Evolutionary conservation across 2,888 invertebrate species (phyloP).

Genomic region (Rutpela maculata): DNA sequence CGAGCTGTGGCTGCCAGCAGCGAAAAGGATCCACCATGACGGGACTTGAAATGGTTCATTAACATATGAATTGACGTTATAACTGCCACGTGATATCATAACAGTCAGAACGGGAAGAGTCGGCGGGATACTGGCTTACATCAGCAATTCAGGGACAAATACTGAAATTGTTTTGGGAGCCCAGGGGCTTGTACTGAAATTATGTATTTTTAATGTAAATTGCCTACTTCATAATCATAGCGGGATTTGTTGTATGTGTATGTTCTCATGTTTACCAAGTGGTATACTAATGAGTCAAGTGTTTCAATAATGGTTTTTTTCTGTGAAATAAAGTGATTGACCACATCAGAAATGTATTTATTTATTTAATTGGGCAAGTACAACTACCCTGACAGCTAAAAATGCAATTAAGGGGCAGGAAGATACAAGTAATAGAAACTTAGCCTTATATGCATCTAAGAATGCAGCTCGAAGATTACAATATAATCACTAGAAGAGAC

Average conservation of each 20-base stretch:
- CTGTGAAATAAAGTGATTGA: too few relatives aligned
- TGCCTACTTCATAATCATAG: neutral
- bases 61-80: constrained; percentile 1
- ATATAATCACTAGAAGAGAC: too few relatives aligned
- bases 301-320: too few relatives aligned
- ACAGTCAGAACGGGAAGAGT: neutral
- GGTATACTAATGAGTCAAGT: neutral
- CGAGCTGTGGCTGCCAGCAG: neutral
- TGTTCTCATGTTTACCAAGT: neutral
- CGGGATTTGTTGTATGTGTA: neutral
- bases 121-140: neutral
- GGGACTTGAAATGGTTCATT: constrained; percentile 2
- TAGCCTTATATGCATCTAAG: too few relatives aligned
- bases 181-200: neutral
- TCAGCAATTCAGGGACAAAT: neutral
- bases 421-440: too few relatives aligned
- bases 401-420: too few relatives aligned
- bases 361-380: too few relatives aligned
- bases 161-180: neutral
- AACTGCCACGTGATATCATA: constrained; percentile 1
- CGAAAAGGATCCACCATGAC: neutral
- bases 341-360: too few relatives aligned
- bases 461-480: too few relatives aligned
- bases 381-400: too few relatives aligned
- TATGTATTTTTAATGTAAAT: neutral